A percentile compares a stretch with the other conserved stretches of the same genome.
phyloP scores from a whole-genome alignment of 2,797 vertebrate species.

The Diplodus sargus region DNA sequence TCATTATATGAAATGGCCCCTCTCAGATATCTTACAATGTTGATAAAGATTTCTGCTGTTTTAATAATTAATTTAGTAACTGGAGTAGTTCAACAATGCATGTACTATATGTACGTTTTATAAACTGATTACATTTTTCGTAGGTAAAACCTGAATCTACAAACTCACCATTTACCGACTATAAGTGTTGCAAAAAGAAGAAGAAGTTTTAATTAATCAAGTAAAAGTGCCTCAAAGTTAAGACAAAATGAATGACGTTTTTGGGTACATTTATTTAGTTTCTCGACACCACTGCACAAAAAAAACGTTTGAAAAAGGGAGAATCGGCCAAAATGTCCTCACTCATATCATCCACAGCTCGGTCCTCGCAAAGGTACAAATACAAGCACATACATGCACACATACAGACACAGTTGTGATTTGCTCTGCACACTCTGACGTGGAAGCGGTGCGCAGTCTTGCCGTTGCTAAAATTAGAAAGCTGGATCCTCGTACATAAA shows the following conservation, averaged over 20 bases:
- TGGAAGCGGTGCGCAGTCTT: constrained; percentile 38
- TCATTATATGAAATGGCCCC: background rate
- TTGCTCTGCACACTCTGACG: constrained; percentile 39
- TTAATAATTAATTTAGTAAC: background rate
- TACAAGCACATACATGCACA: background rate
- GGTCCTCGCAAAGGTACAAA: constrained; percentile 16
- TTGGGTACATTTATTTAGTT: background rate
- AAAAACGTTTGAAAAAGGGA: background rate
- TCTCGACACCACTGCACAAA: background rate
- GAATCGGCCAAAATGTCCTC: background rate
- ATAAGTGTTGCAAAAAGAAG: background rate
- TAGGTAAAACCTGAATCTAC: background rate
- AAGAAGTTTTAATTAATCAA: background rate
- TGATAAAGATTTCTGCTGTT: no score
- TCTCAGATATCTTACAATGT: background rate
- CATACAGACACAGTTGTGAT: constrained; percentile 17
- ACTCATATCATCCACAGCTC: background rate
- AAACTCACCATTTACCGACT: background rate
- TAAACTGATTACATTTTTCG: background rate
- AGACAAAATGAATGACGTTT: background rate
- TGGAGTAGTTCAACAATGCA: background rate
- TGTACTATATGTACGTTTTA: background rate
- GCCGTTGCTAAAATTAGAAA: constrained; percentile 67
- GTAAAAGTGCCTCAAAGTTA: background rate
- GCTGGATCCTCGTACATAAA: constrained; percentile 49